Base-by-base conservation (phyloP, 2,797 vertebrate genomes). In the Balearica regulorum region DNA sequence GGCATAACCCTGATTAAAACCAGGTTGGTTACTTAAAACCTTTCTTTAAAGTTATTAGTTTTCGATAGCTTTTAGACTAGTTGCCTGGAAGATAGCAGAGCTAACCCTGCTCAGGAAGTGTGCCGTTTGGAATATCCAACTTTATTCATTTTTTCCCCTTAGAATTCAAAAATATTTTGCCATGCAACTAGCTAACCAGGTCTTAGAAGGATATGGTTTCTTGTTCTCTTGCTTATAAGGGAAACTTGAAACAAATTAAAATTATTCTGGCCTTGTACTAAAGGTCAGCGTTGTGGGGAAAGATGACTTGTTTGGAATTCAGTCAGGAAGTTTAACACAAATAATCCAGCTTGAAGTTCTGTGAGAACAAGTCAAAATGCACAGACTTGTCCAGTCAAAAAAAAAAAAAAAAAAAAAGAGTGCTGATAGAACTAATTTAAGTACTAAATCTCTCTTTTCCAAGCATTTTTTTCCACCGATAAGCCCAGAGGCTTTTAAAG, bases 321-420 rank as follows among this genome's bases (percentile, higher is more conserved):
- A 95, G 94, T 96, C 97, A 97, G 97, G 97, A 97, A 97, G 96
- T 96, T 94, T 91, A 97, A 97, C 88, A 97, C 96, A 97, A 97
- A 97, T 97, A 97, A 95, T 94, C 89, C 94, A 93, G 83, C 93
- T 89, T 93, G 69, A 87, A 97, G 92, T 93, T 94, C 93, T 97
- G 96, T 97, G 97, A 97, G 96, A 97, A 97, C 91, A 89, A 96
- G 76, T 46, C 17, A n/a, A n/a, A n/a, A n/a, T n/a, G n/a, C n/a
- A n/a, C n/a, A n/a, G n/a, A n/a, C n/a, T n/a, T n/a, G n/a, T n/a
- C 91, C 53, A 88, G 93, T 83, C 92, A 96, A 97, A 70, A 33
- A 64, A 61, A 79, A 54, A 71, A 90, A 55, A 57, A 57, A 46
- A 49, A 78, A 44, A 53, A 39, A 13, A 3, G 22, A 20, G 33